phyloP scores from a whole-genome alignment of 2,113 vertebrate species.

The Chionomys nivalis region DNA sequence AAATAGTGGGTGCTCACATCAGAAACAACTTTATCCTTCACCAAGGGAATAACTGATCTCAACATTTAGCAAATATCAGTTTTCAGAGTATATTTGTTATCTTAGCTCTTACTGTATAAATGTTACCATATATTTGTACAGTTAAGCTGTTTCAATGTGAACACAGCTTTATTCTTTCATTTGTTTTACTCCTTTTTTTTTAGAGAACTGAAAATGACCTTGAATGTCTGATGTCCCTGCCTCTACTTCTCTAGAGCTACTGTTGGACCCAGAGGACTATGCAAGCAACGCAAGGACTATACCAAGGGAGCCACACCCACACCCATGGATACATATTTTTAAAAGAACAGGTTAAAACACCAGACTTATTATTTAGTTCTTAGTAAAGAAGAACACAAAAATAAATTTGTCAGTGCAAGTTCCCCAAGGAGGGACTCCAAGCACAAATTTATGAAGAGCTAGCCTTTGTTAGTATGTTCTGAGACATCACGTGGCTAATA shows the following conservation, averaged over 20 bases:
- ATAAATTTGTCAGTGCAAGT: neutral
- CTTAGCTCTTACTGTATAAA: neutral
- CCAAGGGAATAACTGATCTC: neutral
- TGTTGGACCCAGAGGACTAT: too few species aligned
- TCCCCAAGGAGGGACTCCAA: neutral
- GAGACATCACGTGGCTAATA: too few species aligned
- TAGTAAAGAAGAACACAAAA: neutral
- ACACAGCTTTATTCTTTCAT: neutral
- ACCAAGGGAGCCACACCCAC: neutral
- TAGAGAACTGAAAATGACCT: neutral
- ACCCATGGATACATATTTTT: neutral
- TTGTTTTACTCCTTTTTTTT: neutral
- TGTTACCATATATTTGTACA: neutral
- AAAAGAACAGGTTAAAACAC: neutral
- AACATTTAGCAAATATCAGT: neutral
- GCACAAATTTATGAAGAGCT: neutral
- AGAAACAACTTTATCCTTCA: neutral
- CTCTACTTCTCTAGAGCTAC: neutral
- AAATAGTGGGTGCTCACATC: neutral
- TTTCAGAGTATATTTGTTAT: neutral
- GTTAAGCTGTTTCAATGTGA: neutral
- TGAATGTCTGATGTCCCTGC: neutral
- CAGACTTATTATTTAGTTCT: neutral
- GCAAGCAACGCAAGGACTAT: too few species aligned
- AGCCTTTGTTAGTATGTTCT: neutral